Evolutionary conservation across 2,113 vertebrate species (phyloP), one percentile per base, ranked within the genome.

Genomic region (Tachysurus fulvidraco): DNA sequence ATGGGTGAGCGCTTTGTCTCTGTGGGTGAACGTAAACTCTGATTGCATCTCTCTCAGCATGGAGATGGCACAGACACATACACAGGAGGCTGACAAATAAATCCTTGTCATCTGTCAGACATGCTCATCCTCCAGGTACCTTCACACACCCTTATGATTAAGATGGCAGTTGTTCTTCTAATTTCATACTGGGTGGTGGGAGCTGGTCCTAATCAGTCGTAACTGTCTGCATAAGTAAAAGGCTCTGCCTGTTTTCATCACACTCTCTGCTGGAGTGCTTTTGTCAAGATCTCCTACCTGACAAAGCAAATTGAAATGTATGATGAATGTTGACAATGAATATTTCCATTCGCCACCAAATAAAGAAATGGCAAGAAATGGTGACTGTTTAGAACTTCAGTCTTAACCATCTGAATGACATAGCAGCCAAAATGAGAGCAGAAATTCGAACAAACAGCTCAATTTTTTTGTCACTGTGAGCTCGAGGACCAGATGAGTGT

Each of bases 1-100:
- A 54, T 86, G 77, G 76, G 60, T 60, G 73, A 80, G 59, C 65
- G 57, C 44, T 28, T 11, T 54, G 16, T 87, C 78, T 83, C 69
- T 77, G 62, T 19, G 69, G 86, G 77, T 83, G 82, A 89, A 83
- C 81, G 84, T 88, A 88, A 81, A 82, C 86, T 86, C 65, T 89
- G 80, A 89, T 88, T 89, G 64, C 46, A 55, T 78, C 86, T 77
- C 73, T 83, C 59, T 87, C 71, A 57, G 80, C 41, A 54, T 62
- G 62, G 71, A 55, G n/a, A 81, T 84, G 82, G 77, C 44, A 50
- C 78, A 84, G 57, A 81, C 74, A 85, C 85, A 50, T 60, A 57
- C 55, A 71, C 81, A 81, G 81, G 76, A 82, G 79, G 82, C 52
- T 83, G 81, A 55, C 59, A 13, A 84, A 85, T 86, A 87, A 87